Evolutionary conservation across 2,888 invertebrate genomes (phyloP), one percentile per base, ranked within the genome.

Genomic region (Maniola hyperantus): DNA sequence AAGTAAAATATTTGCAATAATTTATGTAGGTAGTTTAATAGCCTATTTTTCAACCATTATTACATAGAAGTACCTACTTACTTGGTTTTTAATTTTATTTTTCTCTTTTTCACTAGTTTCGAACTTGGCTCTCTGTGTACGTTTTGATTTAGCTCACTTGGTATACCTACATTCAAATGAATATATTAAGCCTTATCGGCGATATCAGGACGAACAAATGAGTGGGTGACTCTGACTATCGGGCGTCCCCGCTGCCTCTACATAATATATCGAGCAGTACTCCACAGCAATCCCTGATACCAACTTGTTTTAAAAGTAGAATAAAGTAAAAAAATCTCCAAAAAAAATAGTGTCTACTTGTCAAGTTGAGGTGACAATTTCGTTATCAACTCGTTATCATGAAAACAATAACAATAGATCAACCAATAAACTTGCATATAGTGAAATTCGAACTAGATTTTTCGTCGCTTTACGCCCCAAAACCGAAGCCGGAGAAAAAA

Each of bases 121-220:
- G 33, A 53, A 33, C 10, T 10, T 20, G 2, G 55, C 15, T 42
- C 7, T 71, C 50, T 78, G 68, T 85, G 77, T 74, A 74, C 79
- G 81, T 68, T 72, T 71, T 71, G 66, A 81, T 76, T 85, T 80
- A 81, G 64, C 82, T 83, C 86, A 86, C 87, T 81, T 81, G 77
- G 83, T 83, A 85, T 87, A n/a, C n/a, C n/a, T n/a, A 83, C 88
- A 88, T 85, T 85, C 79, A 73, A 82, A 79, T 82, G 90, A 89
- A 91, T 89, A 88, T 84, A 89, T 91, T 90, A 89, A 73, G 60
- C 73, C 80, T 86, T 91, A 91, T 91, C 91, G 83, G 73, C 78
- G 72, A 76, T 89, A 89, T 89, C 86, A 77, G 82, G 78, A 78
- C 79, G 73, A 79, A 75, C 74, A 72, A 82, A 79, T 74, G 89